phyloP scores from a whole-genome alignment of 2,113 vertebrate species.

The Picathartes gymnocephalus region DNA sequence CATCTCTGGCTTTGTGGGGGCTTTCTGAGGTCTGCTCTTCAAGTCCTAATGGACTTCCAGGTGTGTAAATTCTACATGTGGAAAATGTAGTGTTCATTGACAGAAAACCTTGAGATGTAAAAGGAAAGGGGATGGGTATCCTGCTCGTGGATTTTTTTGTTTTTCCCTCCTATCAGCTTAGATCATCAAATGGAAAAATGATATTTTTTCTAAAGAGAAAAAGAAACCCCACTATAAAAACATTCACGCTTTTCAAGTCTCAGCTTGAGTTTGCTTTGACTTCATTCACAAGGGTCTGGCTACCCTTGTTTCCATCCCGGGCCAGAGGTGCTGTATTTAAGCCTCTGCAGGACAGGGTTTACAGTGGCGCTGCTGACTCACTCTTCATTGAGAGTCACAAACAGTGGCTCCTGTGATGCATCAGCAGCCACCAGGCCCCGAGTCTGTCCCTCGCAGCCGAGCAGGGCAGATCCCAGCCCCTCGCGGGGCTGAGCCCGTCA shows the following conservation, averaged over 20 bases:
- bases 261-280: neutral
- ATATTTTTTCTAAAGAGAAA: neutral
- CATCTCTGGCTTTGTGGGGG: neutral
- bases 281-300: neutral
- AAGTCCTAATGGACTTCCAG: neutral
- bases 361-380: neutral
- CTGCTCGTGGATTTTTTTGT: neutral
- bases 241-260: neutral
- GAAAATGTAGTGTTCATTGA: neutral
- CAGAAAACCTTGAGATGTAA: neutral
- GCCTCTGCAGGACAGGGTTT: neutral
- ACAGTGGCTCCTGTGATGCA: neutral
- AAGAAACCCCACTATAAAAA: neutral
- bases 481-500: accelerated
- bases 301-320: neutral
- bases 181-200: neutral
- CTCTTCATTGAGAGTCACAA: neutral
- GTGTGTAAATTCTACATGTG: accelerated
- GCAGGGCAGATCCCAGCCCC: neutral
- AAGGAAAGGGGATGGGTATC: neutral
- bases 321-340: neutral
- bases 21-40: neutral
- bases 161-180: neutral
- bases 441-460: accelerated
- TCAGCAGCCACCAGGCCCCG: neutral